Evolutionary conservation across 1,140 invertebrate species (phyloP).

Genomic region (Pseudomyrmex dendroicus): DNA sequence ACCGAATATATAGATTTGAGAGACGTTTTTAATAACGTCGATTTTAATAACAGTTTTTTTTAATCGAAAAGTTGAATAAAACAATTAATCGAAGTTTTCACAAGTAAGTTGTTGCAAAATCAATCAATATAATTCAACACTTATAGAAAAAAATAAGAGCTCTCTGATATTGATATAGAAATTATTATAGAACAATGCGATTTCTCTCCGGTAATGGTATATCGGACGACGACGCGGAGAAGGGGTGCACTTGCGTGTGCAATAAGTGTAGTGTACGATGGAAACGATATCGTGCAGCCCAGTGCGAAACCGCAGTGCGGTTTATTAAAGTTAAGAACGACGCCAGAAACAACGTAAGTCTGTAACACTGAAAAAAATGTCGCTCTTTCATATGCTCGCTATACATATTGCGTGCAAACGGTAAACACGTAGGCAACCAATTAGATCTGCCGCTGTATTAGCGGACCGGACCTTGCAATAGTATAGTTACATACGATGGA

Average conservation of each 20-base stretch:
- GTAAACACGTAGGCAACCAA: constrained; percentile 1
- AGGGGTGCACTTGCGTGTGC: constrained; percentile 35
- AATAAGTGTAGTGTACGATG: constrained; percentile 36
- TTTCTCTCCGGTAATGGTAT: constrained; percentile 4
- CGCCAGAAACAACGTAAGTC: constrained; percentile 41
- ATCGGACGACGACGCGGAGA: constrained; percentile 8
- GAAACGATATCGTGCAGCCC: constrained; percentile 28
- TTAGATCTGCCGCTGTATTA: constrained; percentile 27
- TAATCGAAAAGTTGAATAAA: background rate
- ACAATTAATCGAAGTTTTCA: too few species aligned
- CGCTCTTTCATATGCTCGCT: background rate
- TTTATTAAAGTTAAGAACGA: constrained; percentile 48
- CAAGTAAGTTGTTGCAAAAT: constrained; percentile 7
- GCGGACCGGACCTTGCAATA: constrained; percentile 21
- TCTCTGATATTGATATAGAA: too few species aligned
- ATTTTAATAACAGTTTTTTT: constrained; percentile 7
- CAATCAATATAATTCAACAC: background rate
- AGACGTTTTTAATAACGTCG: background rate
- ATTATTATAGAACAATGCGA: constrained; percentile 2
- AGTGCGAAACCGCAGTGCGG: constrained; percentile 54
- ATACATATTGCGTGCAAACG: constrained; percentile 35
- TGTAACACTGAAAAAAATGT: background rate
- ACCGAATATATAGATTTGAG: too few species aligned
- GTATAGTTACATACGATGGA: background rate
- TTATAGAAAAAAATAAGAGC: too few species aligned